Base-by-base conservation (phyloP, 1,140 invertebrate species). In the Lamellibrachia luymesi region DNA sequence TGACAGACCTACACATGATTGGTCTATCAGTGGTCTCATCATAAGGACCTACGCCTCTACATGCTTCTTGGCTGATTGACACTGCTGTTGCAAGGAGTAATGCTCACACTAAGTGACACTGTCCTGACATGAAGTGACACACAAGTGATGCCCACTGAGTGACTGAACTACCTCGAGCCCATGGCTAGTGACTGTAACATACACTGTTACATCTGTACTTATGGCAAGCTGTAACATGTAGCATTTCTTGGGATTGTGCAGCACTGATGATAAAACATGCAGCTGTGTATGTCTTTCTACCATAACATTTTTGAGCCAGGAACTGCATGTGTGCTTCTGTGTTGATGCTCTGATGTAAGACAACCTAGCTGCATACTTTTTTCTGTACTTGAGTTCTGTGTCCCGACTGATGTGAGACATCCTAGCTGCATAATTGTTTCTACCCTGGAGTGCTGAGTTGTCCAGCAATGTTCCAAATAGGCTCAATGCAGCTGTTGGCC, bases 401-500 rank as follows among this genome's bases (percentile, higher is more conserved):
- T 80, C 25, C 6, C 2, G 2, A 17, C 64, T 80, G 64, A 80
- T 80, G 64, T 22, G 64, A 80, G 17, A 2, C 64, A 80, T 10
- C 25, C 13, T 22, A 80, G 64, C 17, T 80, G 64, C 64, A 22
- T 22, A 80, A 22, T 80, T 22, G 64, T 80, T 80, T 17, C 64
- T 80, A 80, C 64, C 13, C 25, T 22, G 64, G 64, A 8, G 64
- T 80, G 13, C 17, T 80, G 64, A 80, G 25, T 80, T 80, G 50
- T 51, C 13, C 80, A 92, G 93, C 27, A 38, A 95, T 95, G 95
- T 95, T 95, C 93, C 93, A 93, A 91, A 94, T 95, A 91, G 94
- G 94, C 93, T 92, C 94, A 38, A 95, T 95, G 95, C 94, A 95
- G 92, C 93, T 95, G 56, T 93, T 95, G 13, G 94, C 94, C 13